A percentile compares a stretch with the other conserved stretches of the same genome.
These are phyloP conservation scores for Phylloscopus collybita DNA, from an alignment of 2,797 vertebrate genomes.

Conservation along the genomic window DNA sequence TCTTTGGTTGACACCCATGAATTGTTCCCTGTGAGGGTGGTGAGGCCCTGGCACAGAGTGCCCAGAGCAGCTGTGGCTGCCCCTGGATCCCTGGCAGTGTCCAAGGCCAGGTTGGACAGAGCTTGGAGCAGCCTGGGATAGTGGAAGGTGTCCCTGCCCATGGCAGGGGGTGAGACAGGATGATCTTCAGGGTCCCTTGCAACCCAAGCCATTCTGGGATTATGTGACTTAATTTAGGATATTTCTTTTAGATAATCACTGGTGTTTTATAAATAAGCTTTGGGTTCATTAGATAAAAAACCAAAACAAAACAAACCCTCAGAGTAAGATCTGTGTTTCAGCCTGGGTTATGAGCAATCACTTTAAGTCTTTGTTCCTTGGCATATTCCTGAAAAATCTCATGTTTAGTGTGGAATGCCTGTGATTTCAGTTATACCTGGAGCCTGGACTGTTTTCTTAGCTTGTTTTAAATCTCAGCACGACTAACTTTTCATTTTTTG, in stretches of 20 bases:
- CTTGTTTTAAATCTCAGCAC: background rate
- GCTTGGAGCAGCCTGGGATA: rapidly evolving
- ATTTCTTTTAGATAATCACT: background rate
- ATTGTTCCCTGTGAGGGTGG: background rate
- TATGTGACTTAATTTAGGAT: background rate
- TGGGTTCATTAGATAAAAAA: background rate
- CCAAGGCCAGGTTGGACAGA: background rate
- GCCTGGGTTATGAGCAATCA: background rate
- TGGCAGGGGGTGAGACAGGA: rapidly evolving
- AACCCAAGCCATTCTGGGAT: background rate
- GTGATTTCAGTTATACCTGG: background rate
- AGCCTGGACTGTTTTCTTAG: background rate
- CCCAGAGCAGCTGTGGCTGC: background rate
- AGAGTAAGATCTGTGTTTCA: background rate
- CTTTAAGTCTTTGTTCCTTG: background rate
- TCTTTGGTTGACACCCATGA: background rate
- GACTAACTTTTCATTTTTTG: rapidly evolving
- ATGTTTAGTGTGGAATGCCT: rapidly evolving
- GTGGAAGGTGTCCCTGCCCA: background rate
- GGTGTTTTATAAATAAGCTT: background rate
- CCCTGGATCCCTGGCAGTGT: background rate
- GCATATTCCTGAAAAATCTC: background rate
- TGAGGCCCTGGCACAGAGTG: rapidly evolving
- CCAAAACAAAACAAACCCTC: background rate
- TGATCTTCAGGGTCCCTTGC: background rate